Evolutionary conservation across 2,888 invertebrate genomes (phyloP), one percentile per base, ranked within the genome.

Genomic region (Rotaria socialis): DNA sequence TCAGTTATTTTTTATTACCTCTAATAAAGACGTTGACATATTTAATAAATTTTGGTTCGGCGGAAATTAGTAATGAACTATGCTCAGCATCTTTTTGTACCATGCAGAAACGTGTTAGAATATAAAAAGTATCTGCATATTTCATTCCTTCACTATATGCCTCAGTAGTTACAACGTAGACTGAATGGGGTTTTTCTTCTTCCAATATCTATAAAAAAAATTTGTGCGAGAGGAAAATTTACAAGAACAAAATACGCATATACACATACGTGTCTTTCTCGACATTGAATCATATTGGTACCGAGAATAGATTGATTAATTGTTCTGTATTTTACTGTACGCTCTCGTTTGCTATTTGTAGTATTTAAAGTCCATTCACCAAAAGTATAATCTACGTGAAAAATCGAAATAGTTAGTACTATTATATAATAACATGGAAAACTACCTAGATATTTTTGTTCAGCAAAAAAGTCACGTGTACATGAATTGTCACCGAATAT

Each of bases 101-200:
- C 43, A 75, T 43, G 43, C 75, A 75, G 41, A 41, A 75, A 43
- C 27, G 19, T 43, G 35, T 75, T 75, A 43, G 43, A 41, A 75
- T 43, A 75, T 41, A 75, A 43, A 75, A 75, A 19, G 75, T 27
- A 75, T 75, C 75, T 11, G 75, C 43, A 43, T 75, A 75, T 43
- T 24, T 41, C 16, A 75, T 41, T 22, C 75, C 75, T 43, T 75
- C 75, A 43, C 43, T 75, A 43, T 75, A 16, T 22, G 43, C 75
- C 43, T 75, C 75, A 22, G 75, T 41, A 22, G 19, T 75, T 22
- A 75, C 1, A 2, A 75, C 19, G 7, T 75, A 75, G 19, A 41
- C 22, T 6, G 22, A 16, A 16, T 75, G 75, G 22, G 75, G 75
- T 75, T 43, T 41, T 41, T 75, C 75, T 16, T 43, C 19, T 8